phyloP scores from a whole-genome alignment of 2,888 invertebrate genomes.

The Trachelus troglodyta region DNA sequence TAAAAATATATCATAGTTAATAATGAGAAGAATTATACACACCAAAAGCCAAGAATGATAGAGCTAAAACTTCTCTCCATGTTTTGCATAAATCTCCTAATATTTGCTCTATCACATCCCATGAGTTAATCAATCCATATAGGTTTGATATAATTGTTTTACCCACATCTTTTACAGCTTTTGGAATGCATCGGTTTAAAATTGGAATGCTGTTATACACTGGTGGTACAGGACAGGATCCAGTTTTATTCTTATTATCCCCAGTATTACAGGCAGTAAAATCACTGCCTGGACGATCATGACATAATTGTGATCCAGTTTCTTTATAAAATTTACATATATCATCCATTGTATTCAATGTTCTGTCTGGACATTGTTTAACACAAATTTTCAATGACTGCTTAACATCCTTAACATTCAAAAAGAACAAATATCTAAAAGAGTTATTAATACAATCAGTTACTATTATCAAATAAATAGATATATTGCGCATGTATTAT shows the following conservation, averaged over 20 bases:
- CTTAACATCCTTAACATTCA: slow-evolving; percentile 81
- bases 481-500: background rate
- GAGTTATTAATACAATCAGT: background rate
- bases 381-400: slow-evolving; percentile 90
- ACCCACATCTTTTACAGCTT: slow-evolving; percentile 75
- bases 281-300: slow-evolving; percentile 64
- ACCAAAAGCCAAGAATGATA: slow-evolving; percentile 86
- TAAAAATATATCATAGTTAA: slow-evolving; percentile 11
- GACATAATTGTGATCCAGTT: slow-evolving; percentile 82
- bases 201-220: slow-evolving; percentile 83
- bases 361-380: slow-evolving; percentile 82
- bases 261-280: slow-evolving; percentile 59
- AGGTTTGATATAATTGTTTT: slow-evolving; percentile 76
- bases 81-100: slow-evolving; percentile 88
- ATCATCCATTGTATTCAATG: slow-evolving; percentile 74
- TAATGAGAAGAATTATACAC: slow-evolving; percentile 59
- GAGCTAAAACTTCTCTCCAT: slow-evolving; percentile 86
- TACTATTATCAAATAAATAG: background rate
- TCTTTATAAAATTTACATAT: slow-evolving; percentile 78
- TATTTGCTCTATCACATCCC: slow-evolving; percentile 90
- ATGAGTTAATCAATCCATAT: slow-evolving; percentile 85
- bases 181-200: slow-evolving; percentile 89
- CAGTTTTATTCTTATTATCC: slow-evolving; percentile 57
- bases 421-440: slow-evolving; percentile 81
- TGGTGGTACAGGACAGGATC: slow-evolving; percentile 75